Conservation (phyloP, 2,797 vertebrate genomes). For the Anabacerthia variegaticeps region DNA sequence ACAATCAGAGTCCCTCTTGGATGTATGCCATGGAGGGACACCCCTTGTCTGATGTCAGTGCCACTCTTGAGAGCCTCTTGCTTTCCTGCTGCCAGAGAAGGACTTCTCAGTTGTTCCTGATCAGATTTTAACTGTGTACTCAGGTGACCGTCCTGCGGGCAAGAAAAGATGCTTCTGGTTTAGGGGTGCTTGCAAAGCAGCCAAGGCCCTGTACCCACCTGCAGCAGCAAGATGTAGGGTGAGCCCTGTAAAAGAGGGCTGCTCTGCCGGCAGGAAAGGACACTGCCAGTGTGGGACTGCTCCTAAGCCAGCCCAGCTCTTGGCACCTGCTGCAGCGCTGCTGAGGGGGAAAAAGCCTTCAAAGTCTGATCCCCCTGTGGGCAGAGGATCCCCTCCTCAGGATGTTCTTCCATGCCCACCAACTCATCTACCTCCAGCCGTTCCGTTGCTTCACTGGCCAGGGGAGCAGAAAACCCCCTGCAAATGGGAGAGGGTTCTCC, state of each 20-base stretch:
- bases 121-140: constrained; percentile 54
- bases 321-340: neutral
- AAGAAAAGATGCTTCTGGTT: constrained; percentile 68
- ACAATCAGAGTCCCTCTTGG: neutral
- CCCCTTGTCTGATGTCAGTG: neutral
- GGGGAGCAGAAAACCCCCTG: neutral
- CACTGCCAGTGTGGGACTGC: neutral
- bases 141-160: constrained; percentile 21
- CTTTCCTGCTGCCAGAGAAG: neutral
- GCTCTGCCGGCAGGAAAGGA: neutral
- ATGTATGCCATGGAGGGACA: rapidly evolving
- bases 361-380: neutral
- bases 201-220: neutral
- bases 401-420: neutral
- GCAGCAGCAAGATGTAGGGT: neutral
- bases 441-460: neutral
- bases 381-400: neutral
- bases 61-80: neutral
- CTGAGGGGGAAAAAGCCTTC: neutral
- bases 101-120: neutral
- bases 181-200: neutral
- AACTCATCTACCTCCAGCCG: neutral
- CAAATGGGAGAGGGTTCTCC: neutral
- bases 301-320: neutral
- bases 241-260: neutral